These are phyloP conservation scores for Acinonyx jubatus DNA, from an alignment of 2,113 vertebrate species.

Conservation along the genomic window DNA sequence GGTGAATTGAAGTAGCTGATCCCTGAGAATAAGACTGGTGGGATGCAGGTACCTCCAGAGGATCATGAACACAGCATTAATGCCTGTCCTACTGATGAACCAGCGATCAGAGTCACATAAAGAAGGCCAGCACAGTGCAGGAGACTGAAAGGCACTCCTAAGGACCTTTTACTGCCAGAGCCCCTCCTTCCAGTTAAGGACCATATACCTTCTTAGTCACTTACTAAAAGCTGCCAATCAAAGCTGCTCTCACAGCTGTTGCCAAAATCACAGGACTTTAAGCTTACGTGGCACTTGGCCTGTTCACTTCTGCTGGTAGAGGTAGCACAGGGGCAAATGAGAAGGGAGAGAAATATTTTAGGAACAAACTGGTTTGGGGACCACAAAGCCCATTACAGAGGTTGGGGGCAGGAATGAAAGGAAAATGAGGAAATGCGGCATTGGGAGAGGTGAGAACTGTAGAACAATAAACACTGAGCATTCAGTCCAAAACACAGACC, in stretches of 20 bases:
- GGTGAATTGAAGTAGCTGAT: background rate
- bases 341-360: background rate
- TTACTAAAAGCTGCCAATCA: background rate
- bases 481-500: too few species aligned
- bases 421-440: background rate
- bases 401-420: accelerated
- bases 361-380: background rate
- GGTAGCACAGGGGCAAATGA: background rate
- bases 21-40: background rate
- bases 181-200: background rate
- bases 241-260: background rate
- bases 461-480: background rate
- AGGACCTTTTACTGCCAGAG: background rate
- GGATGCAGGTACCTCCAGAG: background rate
- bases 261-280: background rate
- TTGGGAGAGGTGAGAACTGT: background rate
- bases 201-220: background rate
- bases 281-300: too few species aligned
- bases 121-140: background rate
- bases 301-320: background rate
- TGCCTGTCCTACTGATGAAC: background rate
- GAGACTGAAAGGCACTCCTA: background rate
- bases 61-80: too few species aligned
- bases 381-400: background rate
- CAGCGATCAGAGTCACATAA: background rate